Conservation (phyloP, 2,113 vertebrate genomes). For the Dolichotis patagonum region DNA sequence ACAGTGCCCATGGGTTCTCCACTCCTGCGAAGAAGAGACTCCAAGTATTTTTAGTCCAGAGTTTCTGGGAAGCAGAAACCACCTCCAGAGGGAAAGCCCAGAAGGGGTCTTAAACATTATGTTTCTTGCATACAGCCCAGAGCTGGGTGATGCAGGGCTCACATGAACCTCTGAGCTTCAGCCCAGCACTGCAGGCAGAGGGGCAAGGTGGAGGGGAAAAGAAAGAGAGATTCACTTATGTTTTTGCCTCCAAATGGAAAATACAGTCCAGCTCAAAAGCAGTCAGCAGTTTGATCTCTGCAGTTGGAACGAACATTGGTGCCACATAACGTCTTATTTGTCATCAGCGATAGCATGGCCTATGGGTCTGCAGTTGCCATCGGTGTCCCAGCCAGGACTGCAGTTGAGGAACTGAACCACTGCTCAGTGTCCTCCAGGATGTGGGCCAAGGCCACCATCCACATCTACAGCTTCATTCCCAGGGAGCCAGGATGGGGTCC, state of each 20-base stretch:
- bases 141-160: not conserved
- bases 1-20: not conserved
- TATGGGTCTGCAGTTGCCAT: not conserved
- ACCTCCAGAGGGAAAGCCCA: not conserved
- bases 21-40: not conserved
- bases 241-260: constrained; percentile 47
- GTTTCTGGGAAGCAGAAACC: not conserved
- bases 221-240: not conserved
- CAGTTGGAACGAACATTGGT: not conserved
- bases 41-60: not conserved
- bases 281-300: not conserved
- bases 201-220: no score
- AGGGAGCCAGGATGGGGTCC: not conserved
- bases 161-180: not conserved
- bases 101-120: not conserved
- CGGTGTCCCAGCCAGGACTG: not conserved
- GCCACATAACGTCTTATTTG: not conserved
- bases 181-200: not conserved
- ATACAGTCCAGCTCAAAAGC: not conserved
- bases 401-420: not conserved
- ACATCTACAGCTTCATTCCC: not conserved
- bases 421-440: not conserved
- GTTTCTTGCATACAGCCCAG: not conserved
- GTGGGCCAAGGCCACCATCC: not conserved
- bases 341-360: not conserved